Conservation (phyloP, 1,140 invertebrate genomes). For the Pomacea maculata region DNA sequence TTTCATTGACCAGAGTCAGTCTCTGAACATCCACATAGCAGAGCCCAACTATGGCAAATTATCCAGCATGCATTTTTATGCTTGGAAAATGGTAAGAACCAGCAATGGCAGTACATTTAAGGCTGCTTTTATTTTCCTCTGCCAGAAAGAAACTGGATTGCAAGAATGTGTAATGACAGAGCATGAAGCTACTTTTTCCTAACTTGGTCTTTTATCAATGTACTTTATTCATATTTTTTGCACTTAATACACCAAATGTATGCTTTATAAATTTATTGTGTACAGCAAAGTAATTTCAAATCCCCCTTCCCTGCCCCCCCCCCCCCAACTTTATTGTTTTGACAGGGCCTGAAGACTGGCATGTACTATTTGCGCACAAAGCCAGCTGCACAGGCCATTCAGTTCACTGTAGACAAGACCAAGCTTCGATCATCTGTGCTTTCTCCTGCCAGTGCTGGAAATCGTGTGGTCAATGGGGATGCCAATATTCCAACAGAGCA, state of each 20-base stretch:
- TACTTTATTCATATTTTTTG: too few relatives aligned
- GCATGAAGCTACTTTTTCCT: neutral
- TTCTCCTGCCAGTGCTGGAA: slow-evolving; percentile 68
- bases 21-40: slow-evolving; percentile 95
- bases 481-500: slow-evolving; percentile 34
- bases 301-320: too few relatives aligned
- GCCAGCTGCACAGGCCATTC: slow-evolving; percentile 94
- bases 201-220: too few relatives aligned
- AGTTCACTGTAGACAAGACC: slow-evolving; percentile 96
- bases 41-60: slow-evolving; percentile 92
- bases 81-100: slow-evolving; percentile 84
- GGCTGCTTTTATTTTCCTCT: too few relatives aligned
- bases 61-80: slow-evolving; percentile 98
- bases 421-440: too few relatives aligned
- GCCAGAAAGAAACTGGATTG: neutral
- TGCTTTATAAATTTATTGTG: too few relatives aligned
- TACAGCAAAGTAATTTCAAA: too few relatives aligned
- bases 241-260: too few relatives aligned
- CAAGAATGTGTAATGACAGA: neutral
- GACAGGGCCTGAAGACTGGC: slow-evolving; percentile 93
- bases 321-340: neutral
- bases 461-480: neutral
- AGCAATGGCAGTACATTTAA: neutral
- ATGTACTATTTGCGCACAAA: slow-evolving; percentile 99
- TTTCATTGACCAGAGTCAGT: slow-evolving; percentile 99